Conservation (phyloP, 2,888 invertebrate genomes). For the Tiliacea aurago region DNA sequence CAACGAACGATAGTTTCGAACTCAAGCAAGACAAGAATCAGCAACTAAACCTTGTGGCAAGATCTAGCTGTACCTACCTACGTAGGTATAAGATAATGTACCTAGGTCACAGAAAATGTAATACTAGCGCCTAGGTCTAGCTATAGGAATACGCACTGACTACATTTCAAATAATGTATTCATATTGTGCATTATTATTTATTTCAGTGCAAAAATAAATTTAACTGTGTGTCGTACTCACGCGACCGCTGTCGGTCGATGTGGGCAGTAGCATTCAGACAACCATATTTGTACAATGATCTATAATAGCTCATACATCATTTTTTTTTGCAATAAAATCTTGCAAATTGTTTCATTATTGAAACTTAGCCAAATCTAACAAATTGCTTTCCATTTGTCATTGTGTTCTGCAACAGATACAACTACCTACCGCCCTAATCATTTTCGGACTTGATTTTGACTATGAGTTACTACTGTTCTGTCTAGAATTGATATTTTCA, state of each 20-base stretch:
- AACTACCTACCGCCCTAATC: background rate
- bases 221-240: conserved; percentile 71
- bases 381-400: conserved; percentile 3
- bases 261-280: conserved; percentile 73
- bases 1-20: background rate
- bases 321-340: conserved; percentile 25
- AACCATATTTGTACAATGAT: conserved; percentile 30
- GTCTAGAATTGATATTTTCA: conserved; percentile 2
- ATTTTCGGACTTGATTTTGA: background rate
- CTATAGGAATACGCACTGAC: conserved; percentile 31
- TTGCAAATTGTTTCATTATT: conserved; percentile 28
- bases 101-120: background rate
- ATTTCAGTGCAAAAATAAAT: conserved; percentile 48
- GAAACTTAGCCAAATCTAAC: conserved; percentile 16
- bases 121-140: background rate
- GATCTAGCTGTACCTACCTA: background rate
- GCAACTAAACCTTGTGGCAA: background rate
- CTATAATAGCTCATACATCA: conserved; percentile 31
- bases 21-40: no score
- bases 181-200: conserved; percentile 32
- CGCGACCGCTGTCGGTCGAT: conserved; percentile 67
- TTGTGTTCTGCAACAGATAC: background rate
- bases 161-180: conserved; percentile 33
- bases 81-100: background rate
- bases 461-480: background rate